Conservation (phyloP, 2,797 vertebrate species). For the Thaleichthys pacificus region DNA sequence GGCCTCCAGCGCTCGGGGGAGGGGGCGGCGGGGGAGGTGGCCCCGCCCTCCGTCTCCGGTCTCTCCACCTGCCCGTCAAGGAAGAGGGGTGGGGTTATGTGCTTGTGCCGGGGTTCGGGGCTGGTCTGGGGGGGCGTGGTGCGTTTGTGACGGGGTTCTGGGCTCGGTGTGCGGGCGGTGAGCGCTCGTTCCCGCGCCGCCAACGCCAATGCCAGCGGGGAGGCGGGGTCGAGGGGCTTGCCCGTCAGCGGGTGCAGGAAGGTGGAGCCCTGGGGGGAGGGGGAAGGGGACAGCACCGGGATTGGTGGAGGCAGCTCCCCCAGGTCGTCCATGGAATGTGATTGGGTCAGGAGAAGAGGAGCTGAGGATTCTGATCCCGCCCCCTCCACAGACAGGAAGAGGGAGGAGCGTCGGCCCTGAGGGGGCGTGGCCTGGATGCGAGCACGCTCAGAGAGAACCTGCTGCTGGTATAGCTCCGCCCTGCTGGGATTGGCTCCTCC, state of each 20-base stretch:
- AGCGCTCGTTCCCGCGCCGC: constrained; percentile 94
- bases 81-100: constrained; percentile 63
- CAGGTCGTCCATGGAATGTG: constrained; percentile 93
- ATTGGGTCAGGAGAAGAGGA: constrained; percentile 89
- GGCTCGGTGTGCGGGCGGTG: constrained; percentile 77
- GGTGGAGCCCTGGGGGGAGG: constrained; percentile 83
- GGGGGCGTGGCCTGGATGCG: constrained; percentile 68
- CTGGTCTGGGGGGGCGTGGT: constrained; percentile 71
- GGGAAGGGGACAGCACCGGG: constrained; percentile 87
- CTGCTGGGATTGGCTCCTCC: constrained; percentile 80
- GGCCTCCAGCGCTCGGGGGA: constrained; percentile 78
- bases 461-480: constrained; percentile 84
- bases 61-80: constrained; percentile 83
- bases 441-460: constrained; percentile 78
- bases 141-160: constrained; percentile 65
- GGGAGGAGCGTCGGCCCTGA: constrained; percentile 85
- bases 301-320: constrained; percentile 89
- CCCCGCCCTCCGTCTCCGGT: constrained; percentile 81
- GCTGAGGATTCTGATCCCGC: constrained; percentile 78
- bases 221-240: constrained; percentile 93
- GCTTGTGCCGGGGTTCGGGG: constrained; percentile 80
- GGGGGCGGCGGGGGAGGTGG: constrained; percentile 83
- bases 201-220: constrained; percentile 93
- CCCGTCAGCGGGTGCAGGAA: constrained; percentile 97
- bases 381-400: constrained; percentile 97